phyloP scores from a whole-genome alignment of 1,140 invertebrate species.

The Pogonus chalceus region DNA sequence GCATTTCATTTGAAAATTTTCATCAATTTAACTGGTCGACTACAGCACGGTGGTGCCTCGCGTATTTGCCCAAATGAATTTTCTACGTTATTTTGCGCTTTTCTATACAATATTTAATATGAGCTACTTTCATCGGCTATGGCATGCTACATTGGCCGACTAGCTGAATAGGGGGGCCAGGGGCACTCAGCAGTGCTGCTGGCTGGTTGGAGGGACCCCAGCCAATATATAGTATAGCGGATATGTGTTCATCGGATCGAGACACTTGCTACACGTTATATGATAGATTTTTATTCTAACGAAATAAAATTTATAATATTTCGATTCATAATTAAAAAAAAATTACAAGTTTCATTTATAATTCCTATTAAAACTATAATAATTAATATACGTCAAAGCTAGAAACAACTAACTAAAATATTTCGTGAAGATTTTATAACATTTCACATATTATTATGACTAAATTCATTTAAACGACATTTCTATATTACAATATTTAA shows the following conservation, averaged over 20 bases:
- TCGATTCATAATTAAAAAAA: too few relatives aligned
- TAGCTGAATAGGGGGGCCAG: too few relatives aligned
- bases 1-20: background rate
- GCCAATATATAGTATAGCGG: conserved; percentile 18
- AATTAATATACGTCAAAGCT: too few relatives aligned
- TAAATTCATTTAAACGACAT: too few relatives aligned
- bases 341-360: too few relatives aligned
- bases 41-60: conserved; percentile 18
- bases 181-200: too few relatives aligned
- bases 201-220: conserved; percentile 19
- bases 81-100: background rate
- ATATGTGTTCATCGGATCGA: conserved; percentile 16
- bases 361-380: too few relatives aligned
- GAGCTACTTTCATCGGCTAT: conserved; percentile 15
- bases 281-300: background rate
- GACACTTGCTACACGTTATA: conserved; percentile 2
- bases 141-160: conserved; percentile 22
- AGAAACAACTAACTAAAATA: too few relatives aligned
- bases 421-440: too few relatives aligned
- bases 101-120: background rate
- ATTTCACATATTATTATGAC: too few relatives aligned
- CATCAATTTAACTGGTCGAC: conserved; percentile 8
- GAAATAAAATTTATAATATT: background rate
- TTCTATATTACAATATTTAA: too few relatives aligned
- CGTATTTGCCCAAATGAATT: conserved; percentile 9